phyloP scores from a whole-genome alignment of 2,113 vertebrate species.

The Prunella himalayana region DNA sequence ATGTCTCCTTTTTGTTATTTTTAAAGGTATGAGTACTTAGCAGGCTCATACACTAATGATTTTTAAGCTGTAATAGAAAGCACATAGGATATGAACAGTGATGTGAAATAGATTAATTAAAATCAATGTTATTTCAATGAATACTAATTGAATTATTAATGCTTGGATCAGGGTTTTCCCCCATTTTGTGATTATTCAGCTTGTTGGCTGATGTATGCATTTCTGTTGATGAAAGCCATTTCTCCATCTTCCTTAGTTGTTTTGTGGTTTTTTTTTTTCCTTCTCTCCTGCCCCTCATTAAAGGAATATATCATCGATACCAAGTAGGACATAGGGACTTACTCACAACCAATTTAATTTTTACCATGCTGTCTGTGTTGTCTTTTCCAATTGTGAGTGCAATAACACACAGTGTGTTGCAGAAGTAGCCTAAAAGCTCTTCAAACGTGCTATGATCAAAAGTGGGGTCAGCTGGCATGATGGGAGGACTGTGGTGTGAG shows the following conservation, averaged over 20 bases:
- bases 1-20: slow-evolving; percentile 30
- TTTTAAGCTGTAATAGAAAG: slow-evolving; percentile 51
- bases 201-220: slow-evolving; percentile 52
- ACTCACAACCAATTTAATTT: slow-evolving; percentile 54
- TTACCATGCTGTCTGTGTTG: slow-evolving; percentile 23
- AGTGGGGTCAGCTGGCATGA: accelerated
- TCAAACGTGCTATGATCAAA: neutral
- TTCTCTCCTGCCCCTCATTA: slow-evolving; percentile 43
- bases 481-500: neutral
- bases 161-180: slow-evolving; percentile 66
- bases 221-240: slow-evolving; percentile 75
- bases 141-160: slow-evolving; percentile 72
- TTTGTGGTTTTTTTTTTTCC: neutral
- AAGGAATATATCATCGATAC: slow-evolving; percentile 42
- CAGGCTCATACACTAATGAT: slow-evolving; percentile 31
- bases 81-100: slow-evolving; percentile 42
- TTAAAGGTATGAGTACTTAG: slow-evolving; percentile 35
- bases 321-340: slow-evolving; percentile 49
- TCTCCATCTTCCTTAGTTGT: slow-evolving; percentile 63
- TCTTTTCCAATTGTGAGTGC: slow-evolving; percentile 52
- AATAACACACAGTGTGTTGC: neutral
- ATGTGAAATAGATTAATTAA: slow-evolving; percentile 71
- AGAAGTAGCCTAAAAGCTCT: neutral
- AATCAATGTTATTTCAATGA: slow-evolving; percentile 71
- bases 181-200: slow-evolving; percentile 68